Evolutionary conservation across 2,888 invertebrate species (phyloP), one percentile per base, ranked within the genome.

Genomic region (Drosophila prostipennis): DNA sequence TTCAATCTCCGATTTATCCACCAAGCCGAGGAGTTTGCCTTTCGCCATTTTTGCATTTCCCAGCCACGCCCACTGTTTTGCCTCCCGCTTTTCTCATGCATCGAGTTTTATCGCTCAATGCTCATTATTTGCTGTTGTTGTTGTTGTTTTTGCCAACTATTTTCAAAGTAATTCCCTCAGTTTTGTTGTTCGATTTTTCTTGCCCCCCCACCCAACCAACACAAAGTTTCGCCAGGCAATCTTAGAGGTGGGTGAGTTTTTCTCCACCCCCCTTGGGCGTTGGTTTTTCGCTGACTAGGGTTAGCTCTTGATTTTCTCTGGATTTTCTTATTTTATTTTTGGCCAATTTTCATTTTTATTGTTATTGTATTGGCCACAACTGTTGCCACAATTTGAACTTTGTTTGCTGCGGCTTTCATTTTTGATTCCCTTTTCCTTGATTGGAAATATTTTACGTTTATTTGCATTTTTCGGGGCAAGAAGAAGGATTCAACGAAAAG

Each of bases 91-190:
- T 45, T 40, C 43, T 29, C 42, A 40, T 63, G 46, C 36, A 52
- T 72, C 65, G 56, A 56, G 55, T 68, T 81, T 81, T 77, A 82
- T 79, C 69, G 83, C 64, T 74, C 63, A 68, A 69, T 77, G 83
- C 83, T 79, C 80, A 79, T 79, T 79, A 82, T 70, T 82, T 78
- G 74, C 55, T 56, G 32, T 72, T 61, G 63, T 61, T 61, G 63
- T 61, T 61, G 63, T 37, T 74, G 43, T 51, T 42, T 60, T 56
- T 58, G 58, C 71, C 77, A 80, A 83, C 80, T 84, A 80, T 80
- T 80, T 80, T 72, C 76, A 71, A 78, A 80, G 80, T 78, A 80
- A 80, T 80, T 83, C 80, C 78, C 78, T 59, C 70, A 80, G 76
- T 80, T 80, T 78, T 78, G 80, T 76, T 78, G 64, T 80, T 83